Percentiles rank a stretch among this genome's conserved stretches.
Evolutionary conservation across 2,888 invertebrate genomes (phyloP).

Genomic region (Acronicta leporina): DNA sequence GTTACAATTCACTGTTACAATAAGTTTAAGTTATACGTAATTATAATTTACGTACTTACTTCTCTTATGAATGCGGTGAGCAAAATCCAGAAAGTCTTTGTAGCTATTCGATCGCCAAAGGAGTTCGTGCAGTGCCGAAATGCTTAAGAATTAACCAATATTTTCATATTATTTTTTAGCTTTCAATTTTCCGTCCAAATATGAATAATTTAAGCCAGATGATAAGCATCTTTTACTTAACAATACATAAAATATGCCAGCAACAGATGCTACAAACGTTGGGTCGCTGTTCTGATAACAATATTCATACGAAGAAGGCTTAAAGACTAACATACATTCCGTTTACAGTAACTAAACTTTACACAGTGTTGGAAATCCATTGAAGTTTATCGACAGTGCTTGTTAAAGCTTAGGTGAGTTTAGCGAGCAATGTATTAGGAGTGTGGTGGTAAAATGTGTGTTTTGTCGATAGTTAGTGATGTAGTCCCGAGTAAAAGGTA

Average conservation of each 20-base stretch:
- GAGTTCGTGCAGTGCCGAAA: no score
- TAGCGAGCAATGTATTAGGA: conserved; percentile 39
- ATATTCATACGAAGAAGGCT: conserved; percentile 66
- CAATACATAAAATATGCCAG: conserved; percentile 47
- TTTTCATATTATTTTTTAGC: no score
- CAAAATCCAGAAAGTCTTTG: no score
- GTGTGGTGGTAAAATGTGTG: conserved; percentile 23
- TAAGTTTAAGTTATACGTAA: no score
- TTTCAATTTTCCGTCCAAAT: background rate
- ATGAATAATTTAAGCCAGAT: background rate
- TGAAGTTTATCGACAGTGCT: conserved; percentile 14
- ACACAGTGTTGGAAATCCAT: conserved; percentile 33
- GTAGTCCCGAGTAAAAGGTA: conserved; percentile 51
- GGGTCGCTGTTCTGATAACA: conserved; percentile 63
- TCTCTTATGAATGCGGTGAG: no score
- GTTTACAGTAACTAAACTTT: conserved; percentile 13
- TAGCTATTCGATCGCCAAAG: no score
- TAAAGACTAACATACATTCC: conserved; percentile 39
- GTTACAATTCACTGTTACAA: no score
- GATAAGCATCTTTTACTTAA: conserved; percentile 34
- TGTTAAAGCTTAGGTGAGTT: conserved; percentile 4
- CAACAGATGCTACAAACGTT: conserved; percentile 62
- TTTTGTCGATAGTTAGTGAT: conserved; percentile 43
- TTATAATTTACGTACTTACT: no score
- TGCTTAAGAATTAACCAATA: no score